Evolutionary conservation across 2,888 invertebrate genomes (phyloP).

Genomic region (Pandemis corylana): DNA sequence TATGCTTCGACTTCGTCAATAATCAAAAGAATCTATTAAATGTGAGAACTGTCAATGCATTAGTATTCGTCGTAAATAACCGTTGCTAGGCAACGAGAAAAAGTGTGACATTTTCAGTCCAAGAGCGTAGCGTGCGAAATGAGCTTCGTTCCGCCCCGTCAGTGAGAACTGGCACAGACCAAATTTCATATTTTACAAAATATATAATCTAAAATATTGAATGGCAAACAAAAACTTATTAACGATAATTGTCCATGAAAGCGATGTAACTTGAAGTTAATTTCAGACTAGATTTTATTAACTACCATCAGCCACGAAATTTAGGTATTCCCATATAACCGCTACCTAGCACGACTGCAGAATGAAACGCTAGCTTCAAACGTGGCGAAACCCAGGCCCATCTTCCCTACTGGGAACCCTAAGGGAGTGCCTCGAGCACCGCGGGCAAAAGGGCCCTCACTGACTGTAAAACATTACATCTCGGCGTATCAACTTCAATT

Average conservation of each 20-base stretch:
- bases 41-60: not conserved
- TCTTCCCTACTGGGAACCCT: not conserved
- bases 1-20: too few species aligned
- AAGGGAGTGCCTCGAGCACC: too few species aligned
- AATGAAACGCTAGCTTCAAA: not conserved
- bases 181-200: too few species aligned
- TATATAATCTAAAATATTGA: too few species aligned
- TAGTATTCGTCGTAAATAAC: too few species aligned
- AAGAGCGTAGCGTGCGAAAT: too few species aligned
- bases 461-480: not conserved
- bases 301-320: constrained; percentile 68
- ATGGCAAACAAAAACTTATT: not conserved
- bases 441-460: too few species aligned
- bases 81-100: too few species aligned
- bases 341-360: constrained; percentile 35
- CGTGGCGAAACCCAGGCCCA: not conserved
- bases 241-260: constrained; percentile 59
- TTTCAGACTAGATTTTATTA: constrained; percentile 79
- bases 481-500: too few species aligned
- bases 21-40: not conserved
- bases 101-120: too few species aligned
- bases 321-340: constrained; percentile 53
- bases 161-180: too few species aligned
- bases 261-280: constrained; percentile 59
- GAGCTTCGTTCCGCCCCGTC: too few species aligned